Conservation (phyloP, 2,113 vertebrate species). For the Potamarius usumacintae region DNA sequence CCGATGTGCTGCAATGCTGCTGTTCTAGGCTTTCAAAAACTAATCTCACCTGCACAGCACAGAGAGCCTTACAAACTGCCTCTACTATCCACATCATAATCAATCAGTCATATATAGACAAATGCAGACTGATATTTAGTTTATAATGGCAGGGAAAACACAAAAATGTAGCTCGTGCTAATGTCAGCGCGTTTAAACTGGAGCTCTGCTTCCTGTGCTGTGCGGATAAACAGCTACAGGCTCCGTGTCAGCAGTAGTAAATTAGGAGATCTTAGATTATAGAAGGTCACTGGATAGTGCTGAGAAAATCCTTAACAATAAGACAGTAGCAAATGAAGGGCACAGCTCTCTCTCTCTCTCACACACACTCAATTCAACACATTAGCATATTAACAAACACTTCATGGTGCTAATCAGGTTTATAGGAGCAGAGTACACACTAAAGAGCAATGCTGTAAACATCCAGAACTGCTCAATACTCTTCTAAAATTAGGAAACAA, state of each 20-base stretch:
- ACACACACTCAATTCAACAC: not conserved
- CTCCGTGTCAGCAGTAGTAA: not conserved
- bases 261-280: not conserved
- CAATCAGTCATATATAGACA: not conserved
- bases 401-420: not conserved
- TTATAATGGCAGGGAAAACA: not conserved
- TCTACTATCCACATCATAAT: not conserved
- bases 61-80: not conserved
- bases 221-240: not conserved
- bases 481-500: not conserved
- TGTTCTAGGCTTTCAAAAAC: not conserved
- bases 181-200: not conserved
- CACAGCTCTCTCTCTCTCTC: not conserved
- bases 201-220: not conserved
- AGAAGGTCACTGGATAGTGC: not conserved
- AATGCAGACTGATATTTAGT: not conserved
- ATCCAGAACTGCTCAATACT: not conserved
- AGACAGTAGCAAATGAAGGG: not conserved
- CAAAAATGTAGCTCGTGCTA: not conserved
- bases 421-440: not conserved
- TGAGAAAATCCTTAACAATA: not conserved
- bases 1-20: not conserved
- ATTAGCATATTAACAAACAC: not conserved
- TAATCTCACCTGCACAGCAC: constrained; percentile 19
- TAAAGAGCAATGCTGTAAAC: not conserved